These are phyloP conservation scores for Oscarella lobularis DNA, from an alignment of 37 sponge, comb jelly and placozoan species.

Conservation along the genomic window DNA sequence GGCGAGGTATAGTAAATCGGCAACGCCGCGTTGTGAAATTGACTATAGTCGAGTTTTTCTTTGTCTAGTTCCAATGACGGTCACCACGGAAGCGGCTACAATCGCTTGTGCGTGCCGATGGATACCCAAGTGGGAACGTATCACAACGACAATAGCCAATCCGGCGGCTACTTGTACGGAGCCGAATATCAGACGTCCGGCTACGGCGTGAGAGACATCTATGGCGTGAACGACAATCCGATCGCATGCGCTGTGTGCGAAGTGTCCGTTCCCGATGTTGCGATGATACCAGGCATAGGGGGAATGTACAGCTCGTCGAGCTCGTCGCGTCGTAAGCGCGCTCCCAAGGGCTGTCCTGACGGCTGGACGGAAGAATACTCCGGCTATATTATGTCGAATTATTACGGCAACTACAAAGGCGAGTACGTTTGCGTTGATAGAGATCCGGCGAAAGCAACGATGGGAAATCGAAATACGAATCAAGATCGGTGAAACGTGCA, in stretches of 20 bases:
- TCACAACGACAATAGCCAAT: neutral
- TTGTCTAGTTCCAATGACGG: neutral
- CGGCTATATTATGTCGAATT: constrained; percentile 12
- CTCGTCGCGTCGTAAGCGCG: too few relatives aligned
- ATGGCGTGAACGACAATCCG: neutral
- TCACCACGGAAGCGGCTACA: neutral
- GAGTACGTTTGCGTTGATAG: constrained; percentile 13
- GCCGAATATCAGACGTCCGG: neutral
- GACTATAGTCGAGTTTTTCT: too few relatives aligned
- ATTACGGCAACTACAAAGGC: neutral
- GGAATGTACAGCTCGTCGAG: too few relatives aligned
- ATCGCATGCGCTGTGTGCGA: constrained; percentile 15
- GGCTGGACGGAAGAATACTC: constrained; percentile 15
- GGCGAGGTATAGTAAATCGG: too few relatives aligned
- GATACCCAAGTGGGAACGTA: neutral
- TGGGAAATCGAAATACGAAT: neutral
- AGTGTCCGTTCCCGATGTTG: neutral
- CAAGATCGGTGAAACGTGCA: neutral
- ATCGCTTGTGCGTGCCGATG: neutral
- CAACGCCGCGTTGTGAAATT: too few relatives aligned
- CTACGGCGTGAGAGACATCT: neutral
- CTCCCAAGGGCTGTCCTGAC: constrained; percentile 2
- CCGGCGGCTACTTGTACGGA: neutral
- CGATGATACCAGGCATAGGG: constrained; percentile 20
- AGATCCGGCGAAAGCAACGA: neutral